Evolutionary conservation across 2,888 invertebrate species (phyloP), one percentile per base, ranked within the genome.

Genomic region (Pterostichus madidus): DNA sequence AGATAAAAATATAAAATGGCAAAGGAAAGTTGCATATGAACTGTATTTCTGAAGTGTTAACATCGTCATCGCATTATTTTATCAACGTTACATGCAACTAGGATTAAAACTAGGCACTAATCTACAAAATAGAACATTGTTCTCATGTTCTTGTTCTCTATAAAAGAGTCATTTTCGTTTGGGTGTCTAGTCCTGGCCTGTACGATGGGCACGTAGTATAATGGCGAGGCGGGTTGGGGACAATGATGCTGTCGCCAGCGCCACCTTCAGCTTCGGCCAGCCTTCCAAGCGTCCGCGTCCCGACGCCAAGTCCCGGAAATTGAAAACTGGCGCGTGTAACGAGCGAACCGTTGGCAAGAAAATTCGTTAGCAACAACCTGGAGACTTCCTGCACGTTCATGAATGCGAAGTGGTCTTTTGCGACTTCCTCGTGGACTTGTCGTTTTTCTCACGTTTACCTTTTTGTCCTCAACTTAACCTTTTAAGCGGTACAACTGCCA

Each of bases 251-350:
- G 13, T 64, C 35, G 11, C 64, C 64, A 64, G 64, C 11, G 24
- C 64, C 64, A 64, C 64, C n/a, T 64, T 7, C 10, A 13, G 64
- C 5, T 1, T 49, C 64, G 10, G 59, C 6, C 59, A 13, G 64
- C 64, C 13, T 39, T 39, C 0, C 39, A 39, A 11, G 46, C 5
- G 8, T 76, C 15, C 17, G 49, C 31, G 15, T 52, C 15, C 52
- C 76, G 49, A 68, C 24, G 2, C 24, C 79, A 17, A 68, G 39
- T 44, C 35, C 53, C 80, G 80, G 80, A 80, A 80, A 80, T 80
- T 80, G 80, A 80, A 80, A 80, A 80, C 80, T 80, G 73, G 80
- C 80, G 71, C 80, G 80, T 80, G 80, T 80, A 80, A 80, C 80
- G 80, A 80, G 80, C 80, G 80, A 44, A 61, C 78, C 32, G 56